A percentile compares a stretch with the other conserved stretches of the same genome.
phyloP scores from a whole-genome alignment of 2,797 vertebrate genomes.

The Chaunax sp. region DNA sequence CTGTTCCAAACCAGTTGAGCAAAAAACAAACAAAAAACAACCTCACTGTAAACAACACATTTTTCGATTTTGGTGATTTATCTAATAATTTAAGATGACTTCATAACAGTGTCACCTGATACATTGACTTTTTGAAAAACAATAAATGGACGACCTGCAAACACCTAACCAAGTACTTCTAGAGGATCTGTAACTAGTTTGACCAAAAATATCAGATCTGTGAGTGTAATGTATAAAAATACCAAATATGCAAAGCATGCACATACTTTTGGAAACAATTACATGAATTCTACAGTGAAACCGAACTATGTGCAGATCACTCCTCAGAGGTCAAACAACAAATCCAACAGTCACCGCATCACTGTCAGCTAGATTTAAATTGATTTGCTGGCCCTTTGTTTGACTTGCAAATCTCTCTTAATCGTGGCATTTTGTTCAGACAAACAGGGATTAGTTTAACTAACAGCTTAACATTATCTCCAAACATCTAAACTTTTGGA shows the following conservation, averaged over 20 bases:
- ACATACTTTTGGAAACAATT: constrained; percentile 1
- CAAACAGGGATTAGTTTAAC: constrained; percentile 78
- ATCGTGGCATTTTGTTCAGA: constrained; percentile 72
- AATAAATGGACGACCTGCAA: constrained; percentile 8
- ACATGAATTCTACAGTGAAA: constrained; percentile 7
- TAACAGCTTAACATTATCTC: constrained; percentile 62
- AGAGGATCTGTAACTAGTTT: background rate
- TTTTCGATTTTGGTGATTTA: background rate
- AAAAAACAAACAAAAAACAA: background rate
- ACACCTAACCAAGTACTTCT: constrained; percentile 6
- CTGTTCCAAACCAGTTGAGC: background rate
- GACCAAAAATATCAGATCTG: background rate
- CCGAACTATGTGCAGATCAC: constrained; percentile 1
- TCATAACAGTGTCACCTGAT: background rate
- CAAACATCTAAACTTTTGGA: constrained; percentile 28
- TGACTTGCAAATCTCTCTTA: constrained; percentile 79
- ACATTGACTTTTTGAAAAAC: constrained; percentile 8
- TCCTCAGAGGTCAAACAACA: constrained; percentile 24
- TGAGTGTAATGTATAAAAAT: background rate
- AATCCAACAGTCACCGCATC: constrained; percentile 41
- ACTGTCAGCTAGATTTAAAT: constrained; percentile 63
- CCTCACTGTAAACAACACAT: background rate
- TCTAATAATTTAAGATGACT: background rate
- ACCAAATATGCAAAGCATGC: background rate
- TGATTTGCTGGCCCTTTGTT: constrained; percentile 70